A percentile compares a stretch with the other conserved stretches of the same genome.
phyloP scores from a whole-genome alignment of 1,140 invertebrate genomes.

The Bombus confusus region DNA sequence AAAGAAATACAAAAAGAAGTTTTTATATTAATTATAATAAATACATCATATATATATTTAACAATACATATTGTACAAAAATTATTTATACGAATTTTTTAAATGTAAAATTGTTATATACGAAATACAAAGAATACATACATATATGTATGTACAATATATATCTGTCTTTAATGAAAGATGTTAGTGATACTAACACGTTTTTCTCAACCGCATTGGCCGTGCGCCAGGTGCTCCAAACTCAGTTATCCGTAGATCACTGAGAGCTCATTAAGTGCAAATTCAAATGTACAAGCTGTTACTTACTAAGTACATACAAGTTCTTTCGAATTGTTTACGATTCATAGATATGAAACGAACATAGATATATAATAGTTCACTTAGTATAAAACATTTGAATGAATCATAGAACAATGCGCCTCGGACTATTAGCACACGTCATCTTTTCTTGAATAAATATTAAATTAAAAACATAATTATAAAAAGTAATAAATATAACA shows the following conservation, averaged over 20 bases:
- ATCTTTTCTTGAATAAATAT: background rate
- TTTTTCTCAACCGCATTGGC: slow-evolving; percentile 35
- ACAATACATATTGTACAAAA: background rate
- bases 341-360: background rate
- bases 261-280: slow-evolving; percentile 32
- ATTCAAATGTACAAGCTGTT: slow-evolving; percentile 42
- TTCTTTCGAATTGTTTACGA: slow-evolving; percentile 22
- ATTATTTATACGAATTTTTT: background rate
- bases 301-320: slow-evolving; percentile 5
- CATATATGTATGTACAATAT: background rate
- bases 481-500: slow-evolving; percentile 14
- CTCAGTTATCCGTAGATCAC: slow-evolving; percentile 48
- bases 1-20: background rate
- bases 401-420: background rate
- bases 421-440: background rate
- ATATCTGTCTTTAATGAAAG: slow-evolving; percentile 14
- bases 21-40: slow-evolving; percentile 2
- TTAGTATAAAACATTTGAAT: background rate
- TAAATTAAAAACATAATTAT: background rate
- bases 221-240: slow-evolving; percentile 35
- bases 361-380: background rate
- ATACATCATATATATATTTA: slow-evolving; percentile 18
- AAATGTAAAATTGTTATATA: slow-evolving; percentile 10
- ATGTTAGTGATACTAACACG: slow-evolving; percentile 34
- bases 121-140: background rate